Base-by-base conservation (phyloP, 1,140 invertebrate genomes). In the Portunus trituberculatus region DNA sequence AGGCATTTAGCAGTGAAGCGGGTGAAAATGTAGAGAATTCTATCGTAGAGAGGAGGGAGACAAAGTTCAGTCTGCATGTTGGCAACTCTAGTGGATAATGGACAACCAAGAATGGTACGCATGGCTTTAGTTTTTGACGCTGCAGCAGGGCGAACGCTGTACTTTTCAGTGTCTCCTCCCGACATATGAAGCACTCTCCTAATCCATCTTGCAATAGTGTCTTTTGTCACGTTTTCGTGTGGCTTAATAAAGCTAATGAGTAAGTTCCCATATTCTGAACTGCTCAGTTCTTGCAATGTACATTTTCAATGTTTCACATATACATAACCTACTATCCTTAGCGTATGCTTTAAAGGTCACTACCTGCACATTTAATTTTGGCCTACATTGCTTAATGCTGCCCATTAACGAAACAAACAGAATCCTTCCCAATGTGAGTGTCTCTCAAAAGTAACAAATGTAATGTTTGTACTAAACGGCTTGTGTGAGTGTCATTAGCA, bases 111-210 rank as follows among this genome's bases (percentile, higher is more conserved):
- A n/a, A n/a, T n/a, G n/a, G n/a, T n/a, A n/a, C n/a, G n/a, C n/a
- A n/a, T n/a, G 16, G 84, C 84, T 29, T 87, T 87, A 29, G 84
- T 29, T 28, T 87, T 87, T 87, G 84, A 87, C 31, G 89, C 89
- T 14, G 89, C 89, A 91, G 89, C 89, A 14, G 89, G 39, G 31
- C 89, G 89, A 91, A 91, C 45, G 48, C 89, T 91, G 39, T 14
- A 91, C 48, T 91, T 91, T 91, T 14, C 48, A 91, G 89, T 91
- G 39, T 91, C 89, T 28, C 32, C 89, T 14, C 89, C 89, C 8
- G 89, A 91, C 89, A 91, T 91, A 28, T 91, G 89, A 91, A 91
- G 32, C 6, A 91, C 89, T 91, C 31, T 14, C 89, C 29, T 91
- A 46, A 91, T 91, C 89, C 89, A 91, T 28, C 89, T 91, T 10